These are phyloP conservation scores for Romanogobio albipinnatus DNA, from an alignment of 2,113 vertebrate genomes.

Conservation along the genomic window DNA sequence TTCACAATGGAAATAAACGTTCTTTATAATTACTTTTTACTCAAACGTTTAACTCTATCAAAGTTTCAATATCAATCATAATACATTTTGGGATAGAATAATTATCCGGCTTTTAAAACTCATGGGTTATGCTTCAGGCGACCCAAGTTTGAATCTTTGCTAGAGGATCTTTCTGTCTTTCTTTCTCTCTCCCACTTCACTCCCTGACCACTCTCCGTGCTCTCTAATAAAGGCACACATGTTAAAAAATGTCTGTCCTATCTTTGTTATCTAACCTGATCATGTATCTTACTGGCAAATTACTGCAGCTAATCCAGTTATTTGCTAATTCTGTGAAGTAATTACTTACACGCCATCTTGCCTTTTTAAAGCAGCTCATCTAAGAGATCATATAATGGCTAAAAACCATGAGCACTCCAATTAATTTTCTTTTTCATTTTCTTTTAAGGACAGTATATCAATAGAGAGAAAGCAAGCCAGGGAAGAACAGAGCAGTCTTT, in stretches of 20 bases:
- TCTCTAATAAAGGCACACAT: neutral
- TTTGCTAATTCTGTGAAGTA: neutral
- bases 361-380: neutral
- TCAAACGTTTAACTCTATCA: neutral
- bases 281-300: neutral
- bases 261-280: neutral
- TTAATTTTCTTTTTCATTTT: neutral
- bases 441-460: neutral
- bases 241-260: neutral
- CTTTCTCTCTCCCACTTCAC: neutral
- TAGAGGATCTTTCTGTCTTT: neutral
- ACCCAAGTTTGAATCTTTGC: neutral
- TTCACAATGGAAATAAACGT: neutral
- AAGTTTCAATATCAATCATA: neutral
- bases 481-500: constrained; percentile 54
- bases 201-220: neutral
- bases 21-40: neutral
- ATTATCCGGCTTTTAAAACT: neutral
- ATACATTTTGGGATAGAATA: neutral
- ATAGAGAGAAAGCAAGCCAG: constrained; percentile 2
- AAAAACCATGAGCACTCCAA: neutral
- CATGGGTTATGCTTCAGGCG: neutral
- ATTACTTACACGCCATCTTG: neutral
- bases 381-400: neutral
- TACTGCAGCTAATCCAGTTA: neutral